phyloP scores from a whole-genome alignment of 2,888 invertebrate genomes.

The Pachymerium ferrugineum region DNA sequence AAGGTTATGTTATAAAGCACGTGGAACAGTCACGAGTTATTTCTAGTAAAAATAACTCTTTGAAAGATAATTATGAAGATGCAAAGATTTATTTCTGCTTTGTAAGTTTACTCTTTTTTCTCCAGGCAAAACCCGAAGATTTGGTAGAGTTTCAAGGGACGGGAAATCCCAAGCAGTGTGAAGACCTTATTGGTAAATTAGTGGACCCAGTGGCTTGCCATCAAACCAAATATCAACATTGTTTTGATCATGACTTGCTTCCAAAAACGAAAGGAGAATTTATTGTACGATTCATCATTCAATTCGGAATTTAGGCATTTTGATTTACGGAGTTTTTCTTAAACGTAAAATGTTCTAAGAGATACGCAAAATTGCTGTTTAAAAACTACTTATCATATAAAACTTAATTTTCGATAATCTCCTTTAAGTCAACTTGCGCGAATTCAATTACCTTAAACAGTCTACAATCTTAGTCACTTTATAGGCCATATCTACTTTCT shows the following conservation, averaged over 20 bases:
- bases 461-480: background rate
- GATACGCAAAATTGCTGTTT: too few species aligned
- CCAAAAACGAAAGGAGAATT: conserved; percentile 14
- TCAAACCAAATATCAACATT: background rate
- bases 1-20: too few species aligned
- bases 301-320: background rate
- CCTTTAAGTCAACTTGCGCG: background rate
- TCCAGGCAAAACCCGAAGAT: too few species aligned
- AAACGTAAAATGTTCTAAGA: too few species aligned
- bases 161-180: background rate
- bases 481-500: conserved; percentile 25
- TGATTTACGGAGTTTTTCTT: too few species aligned
- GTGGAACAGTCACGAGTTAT: too few species aligned
- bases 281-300: background rate
- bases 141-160: background rate
- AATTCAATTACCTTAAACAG: background rate
- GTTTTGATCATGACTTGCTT: background rate
- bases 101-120: too few species aligned
- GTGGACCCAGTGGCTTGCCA: background rate
- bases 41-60: too few species aligned
- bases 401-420: too few species aligned
- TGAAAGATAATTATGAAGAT: too few species aligned
- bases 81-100: too few species aligned
- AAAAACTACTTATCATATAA: too few species aligned
- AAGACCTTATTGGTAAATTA: background rate